phyloP scores from a whole-genome alignment of 2,888 invertebrate species.

The Thumatha senex region DNA sequence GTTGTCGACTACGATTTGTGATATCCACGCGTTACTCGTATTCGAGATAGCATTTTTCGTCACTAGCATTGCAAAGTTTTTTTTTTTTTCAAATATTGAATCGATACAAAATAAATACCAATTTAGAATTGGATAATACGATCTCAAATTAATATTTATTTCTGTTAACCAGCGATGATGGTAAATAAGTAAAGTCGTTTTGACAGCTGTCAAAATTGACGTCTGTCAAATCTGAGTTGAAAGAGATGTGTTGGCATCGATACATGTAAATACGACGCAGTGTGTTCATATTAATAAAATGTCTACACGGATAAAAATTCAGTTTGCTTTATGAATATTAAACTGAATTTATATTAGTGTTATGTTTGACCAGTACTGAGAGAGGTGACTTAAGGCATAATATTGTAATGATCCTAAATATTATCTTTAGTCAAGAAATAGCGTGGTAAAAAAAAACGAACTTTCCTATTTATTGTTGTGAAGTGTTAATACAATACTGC shows the following conservation, averaged over 20 bases:
- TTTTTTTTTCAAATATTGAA: conserved; percentile 5
- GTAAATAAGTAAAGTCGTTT: not conserved
- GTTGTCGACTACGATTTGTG: conserved; percentile 31
- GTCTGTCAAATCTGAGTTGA: not conserved
- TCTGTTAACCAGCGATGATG: not conserved
- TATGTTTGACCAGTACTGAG: conserved; percentile 19
- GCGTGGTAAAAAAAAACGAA: conserved; percentile 14
- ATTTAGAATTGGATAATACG: not conserved
- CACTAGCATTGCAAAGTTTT: conserved; percentile 5
- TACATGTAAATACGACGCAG: conserved; percentile 26
- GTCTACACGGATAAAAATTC: conserved; percentile 3
- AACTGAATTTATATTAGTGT: conserved; percentile 11
- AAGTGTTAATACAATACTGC: not conserved
- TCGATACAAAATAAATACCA: conserved; percentile 9
- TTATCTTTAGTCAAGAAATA: conserved; percentile 9
- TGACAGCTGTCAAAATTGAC: conserved; percentile 2
- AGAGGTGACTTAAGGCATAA: conserved; percentile 18
- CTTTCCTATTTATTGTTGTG: conserved; percentile 16
- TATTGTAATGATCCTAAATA: conserved; percentile 13
- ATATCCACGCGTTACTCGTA: conserved; percentile 16
- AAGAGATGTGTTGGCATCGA: conserved; percentile 21
- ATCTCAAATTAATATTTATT: conserved; percentile 5
- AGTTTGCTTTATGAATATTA: not conserved
- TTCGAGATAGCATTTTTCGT: conserved; percentile 18
- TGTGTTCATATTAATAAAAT: conserved; percentile 32